Evolutionary conservation across 2,888 invertebrate species (phyloP).

Genomic region (Pilophorus perplexus): DNA sequence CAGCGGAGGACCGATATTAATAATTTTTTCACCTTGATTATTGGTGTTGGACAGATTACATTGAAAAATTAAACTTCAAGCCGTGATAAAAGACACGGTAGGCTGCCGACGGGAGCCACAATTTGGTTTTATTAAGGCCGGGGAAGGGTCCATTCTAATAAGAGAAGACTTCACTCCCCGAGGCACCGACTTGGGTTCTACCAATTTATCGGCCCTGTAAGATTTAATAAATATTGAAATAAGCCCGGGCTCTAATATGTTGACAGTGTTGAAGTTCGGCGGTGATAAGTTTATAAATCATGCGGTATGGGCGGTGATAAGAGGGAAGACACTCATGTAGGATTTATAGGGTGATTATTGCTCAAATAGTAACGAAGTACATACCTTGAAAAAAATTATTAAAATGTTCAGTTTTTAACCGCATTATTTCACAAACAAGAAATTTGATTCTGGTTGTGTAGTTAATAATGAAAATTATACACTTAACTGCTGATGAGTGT

Average conservation of each 20-base stretch:
- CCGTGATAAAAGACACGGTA: constrained; percentile 31
- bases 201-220: constrained; percentile 30
- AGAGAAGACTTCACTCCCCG: constrained; percentile 27
- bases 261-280: constrained; percentile 23
- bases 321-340: constrained; percentile 1
- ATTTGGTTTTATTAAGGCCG: constrained; percentile 31
- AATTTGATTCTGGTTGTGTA: too few species aligned
- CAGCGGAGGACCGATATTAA: constrained; percentile 19
- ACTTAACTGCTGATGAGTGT: too few species aligned
- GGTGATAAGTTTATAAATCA: constrained; percentile 40
- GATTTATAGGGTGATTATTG: constrained; percentile 15
- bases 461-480: too few species aligned
- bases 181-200: constrained; percentile 28
- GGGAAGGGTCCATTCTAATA: constrained; percentile 22
- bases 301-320: constrained; percentile 25
- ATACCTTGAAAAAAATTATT: too few species aligned
- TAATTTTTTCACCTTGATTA: constrained; percentile 39
- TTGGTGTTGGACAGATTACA: constrained; percentile 39
- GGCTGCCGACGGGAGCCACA: constrained; percentile 9
- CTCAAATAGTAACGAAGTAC: too few species aligned
- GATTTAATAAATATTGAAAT: constrained; percentile 39
- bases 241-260: constrained; percentile 25
- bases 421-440: too few species aligned
- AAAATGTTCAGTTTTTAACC: too few species aligned
- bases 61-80: constrained; percentile 37